Conservation (phyloP, 1,140 invertebrate genomes). For the Heliconius eleuchia region DNA sequence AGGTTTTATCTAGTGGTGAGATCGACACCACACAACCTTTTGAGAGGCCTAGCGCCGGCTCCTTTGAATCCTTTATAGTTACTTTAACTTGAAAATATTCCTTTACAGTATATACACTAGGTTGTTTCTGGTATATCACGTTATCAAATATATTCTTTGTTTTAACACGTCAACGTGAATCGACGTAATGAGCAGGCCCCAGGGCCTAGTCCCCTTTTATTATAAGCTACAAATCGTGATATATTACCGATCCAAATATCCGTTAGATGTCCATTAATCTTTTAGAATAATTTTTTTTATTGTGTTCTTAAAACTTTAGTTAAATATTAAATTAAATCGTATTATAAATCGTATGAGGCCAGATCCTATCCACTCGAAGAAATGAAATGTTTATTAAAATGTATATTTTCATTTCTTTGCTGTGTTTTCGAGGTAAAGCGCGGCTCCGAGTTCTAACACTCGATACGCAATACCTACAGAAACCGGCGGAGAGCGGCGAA, state of each 20-base stretch:
- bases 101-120: background rate
- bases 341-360: no score
- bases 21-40: conserved; percentile 64
- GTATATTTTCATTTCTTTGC: no score
- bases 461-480: no score
- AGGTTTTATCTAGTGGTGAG: conserved; percentile 58
- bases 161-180: conserved; percentile 61
- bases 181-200: conserved; percentile 50
- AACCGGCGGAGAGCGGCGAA: no score
- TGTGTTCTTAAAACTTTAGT: background rate
- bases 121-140: background rate
- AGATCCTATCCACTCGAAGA: no score
- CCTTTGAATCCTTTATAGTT: conserved; percentile 44
- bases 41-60: conserved; percentile 47
- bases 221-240: conserved; percentile 40
- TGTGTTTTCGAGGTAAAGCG: no score
- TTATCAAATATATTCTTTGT: conserved; percentile 42
- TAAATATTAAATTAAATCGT: background rate
- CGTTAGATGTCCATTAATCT: conserved; percentile 40
- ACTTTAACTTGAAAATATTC: conserved; percentile 1
- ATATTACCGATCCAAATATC: conserved; percentile 45
- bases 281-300: conserved; percentile 27
- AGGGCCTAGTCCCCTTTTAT: conserved; percentile 30
- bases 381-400: no score
- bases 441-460: no score